These are phyloP conservation scores for Burhinus oedicnemus DNA, from an alignment of 2,113 vertebrate species.

Conservation along the genomic window DNA sequence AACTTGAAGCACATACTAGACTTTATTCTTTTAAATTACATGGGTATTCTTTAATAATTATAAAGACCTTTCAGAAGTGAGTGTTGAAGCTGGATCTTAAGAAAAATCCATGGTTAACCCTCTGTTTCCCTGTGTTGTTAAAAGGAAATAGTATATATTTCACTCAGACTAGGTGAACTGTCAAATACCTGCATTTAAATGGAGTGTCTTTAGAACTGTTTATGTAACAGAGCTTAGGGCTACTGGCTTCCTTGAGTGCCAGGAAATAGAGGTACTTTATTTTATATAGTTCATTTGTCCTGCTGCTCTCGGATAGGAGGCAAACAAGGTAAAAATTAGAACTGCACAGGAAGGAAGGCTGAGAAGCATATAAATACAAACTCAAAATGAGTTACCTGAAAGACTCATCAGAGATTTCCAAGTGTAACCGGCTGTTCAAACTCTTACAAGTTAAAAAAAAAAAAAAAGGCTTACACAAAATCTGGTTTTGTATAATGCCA, in stretches of 20 bases:
- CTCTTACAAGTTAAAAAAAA: neutral
- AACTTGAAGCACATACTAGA: neutral
- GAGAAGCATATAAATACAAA: neutral
- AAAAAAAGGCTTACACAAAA: neutral
- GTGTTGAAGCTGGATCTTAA: neutral
- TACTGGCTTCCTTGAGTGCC: neutral
- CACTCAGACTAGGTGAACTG: neutral
- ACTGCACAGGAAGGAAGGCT: neutral
- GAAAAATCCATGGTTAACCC: neutral
- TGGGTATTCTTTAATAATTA: neutral
- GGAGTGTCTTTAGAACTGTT: neutral
- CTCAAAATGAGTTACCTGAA: neutral
- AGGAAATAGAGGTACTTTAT: neutral
- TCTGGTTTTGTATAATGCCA: neutral
- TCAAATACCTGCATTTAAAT: conserved; percentile 7
- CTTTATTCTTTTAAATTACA: neutral
- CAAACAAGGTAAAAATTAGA: neutral
- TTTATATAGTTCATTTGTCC: neutral
- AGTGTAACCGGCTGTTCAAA: neutral
- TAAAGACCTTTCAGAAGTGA: neutral
- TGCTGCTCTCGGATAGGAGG: neutral
- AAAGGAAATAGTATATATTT: neutral
- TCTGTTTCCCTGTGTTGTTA: neutral
- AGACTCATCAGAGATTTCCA: neutral
- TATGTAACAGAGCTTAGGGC: neutral